Conservation (phyloP, 2,888 invertebrate species). For the Iselma pallidipennis region DNA sequence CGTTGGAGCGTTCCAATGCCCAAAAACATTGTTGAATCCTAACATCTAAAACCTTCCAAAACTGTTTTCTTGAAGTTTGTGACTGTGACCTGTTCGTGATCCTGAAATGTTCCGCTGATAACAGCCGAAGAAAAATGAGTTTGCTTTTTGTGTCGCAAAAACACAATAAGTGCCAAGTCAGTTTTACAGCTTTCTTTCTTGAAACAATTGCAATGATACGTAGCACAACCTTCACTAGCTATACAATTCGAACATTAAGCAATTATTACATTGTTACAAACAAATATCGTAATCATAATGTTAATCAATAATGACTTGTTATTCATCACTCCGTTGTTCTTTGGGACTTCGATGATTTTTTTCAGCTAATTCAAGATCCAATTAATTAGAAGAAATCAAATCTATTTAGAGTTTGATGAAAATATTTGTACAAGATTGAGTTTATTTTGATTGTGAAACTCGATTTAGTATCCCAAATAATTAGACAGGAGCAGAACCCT, state of each 20-base stretch:
- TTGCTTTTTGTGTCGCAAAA: background rate
- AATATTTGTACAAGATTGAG: background rate
- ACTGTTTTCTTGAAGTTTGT: background rate
- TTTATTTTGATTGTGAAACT: background rate
- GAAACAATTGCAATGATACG: background rate
- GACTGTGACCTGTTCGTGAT: background rate
- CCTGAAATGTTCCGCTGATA: background rate
- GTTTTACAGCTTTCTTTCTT: background rate
- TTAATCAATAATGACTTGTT: too few species aligned
- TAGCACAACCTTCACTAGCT: background rate
- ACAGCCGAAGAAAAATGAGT: conserved; percentile 1
- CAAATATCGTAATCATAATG: too few species aligned
- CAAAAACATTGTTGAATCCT: background rate
- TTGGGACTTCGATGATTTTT: too few species aligned
- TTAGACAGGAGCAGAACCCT: background rate
- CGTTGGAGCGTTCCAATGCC: background rate
- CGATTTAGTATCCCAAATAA: background rate
- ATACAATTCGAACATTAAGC: background rate
- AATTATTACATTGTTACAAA: background rate
- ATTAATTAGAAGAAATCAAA: background rate
- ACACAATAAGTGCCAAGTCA: background rate
- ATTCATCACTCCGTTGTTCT: too few species aligned
- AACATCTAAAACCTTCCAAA: background rate
- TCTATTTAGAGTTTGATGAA: background rate
- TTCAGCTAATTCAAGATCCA: too few species aligned